Base-by-base conservation (phyloP, 2,113 vertebrate genomes). In the Datnioides undecimradiatus region DNA sequence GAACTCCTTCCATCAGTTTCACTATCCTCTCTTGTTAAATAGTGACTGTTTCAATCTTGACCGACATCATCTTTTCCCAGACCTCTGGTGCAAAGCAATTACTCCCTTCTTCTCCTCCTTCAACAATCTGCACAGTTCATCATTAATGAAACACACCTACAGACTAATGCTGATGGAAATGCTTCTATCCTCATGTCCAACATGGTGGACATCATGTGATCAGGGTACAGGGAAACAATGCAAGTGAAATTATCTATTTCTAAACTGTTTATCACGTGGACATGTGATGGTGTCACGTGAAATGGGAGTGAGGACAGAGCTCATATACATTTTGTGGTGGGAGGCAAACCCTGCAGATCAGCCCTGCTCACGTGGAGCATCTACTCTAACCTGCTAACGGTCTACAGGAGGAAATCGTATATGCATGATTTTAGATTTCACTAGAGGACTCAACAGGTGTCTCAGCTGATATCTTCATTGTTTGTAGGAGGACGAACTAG, bases 221-320 rank as follows among this genome's bases (percentile, higher is more conserved):
- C 17, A 31, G 19, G 23, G 2, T 27, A 13, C 3, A 7, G 23
- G 48, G 34, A 54, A 38, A 55, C 2, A 1, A 23, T 36, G 43
- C 5, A 16, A 17, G 3, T n/a, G n/a, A n/a, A 13, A 27, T 52
- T 43, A 6, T 6, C 7, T 21, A 5, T 25, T 40, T 8, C 34
- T 40, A 3, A 60, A 8, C 4, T 25, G 36, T 21, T 40, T 16
- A 25, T 23, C n/a, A 25, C 2, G 29, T 13, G 17, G 29, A 31
- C 29, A 63, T 4, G 68, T 83, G 38, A 54, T 29, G 10, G 38
- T 40, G 38, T 66, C 17, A 59, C 2, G 17, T 57, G 33, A 64
- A 36, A 3, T 27, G 12, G 82, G 43, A 11, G 49, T 21, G 25
- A 52, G 13, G 27, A 52, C n/a, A 38, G 23, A 46, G 60, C 23